phyloP scores from a whole-genome alignment of 2,888 invertebrate genomes.

The Erannis defoliaria region DNA sequence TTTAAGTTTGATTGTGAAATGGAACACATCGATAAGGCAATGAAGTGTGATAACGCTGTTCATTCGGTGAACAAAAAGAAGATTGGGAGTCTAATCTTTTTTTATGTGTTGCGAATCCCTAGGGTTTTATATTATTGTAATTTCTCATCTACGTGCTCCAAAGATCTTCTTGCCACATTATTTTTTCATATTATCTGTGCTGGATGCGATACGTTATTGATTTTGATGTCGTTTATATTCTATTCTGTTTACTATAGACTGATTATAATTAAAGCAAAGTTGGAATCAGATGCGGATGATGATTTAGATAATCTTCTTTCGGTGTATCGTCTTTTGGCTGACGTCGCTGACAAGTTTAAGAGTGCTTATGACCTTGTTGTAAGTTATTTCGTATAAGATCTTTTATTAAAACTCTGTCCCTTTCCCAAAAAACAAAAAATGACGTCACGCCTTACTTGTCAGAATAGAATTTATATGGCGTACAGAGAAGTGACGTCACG shows the following conservation, averaged over 20 bases:
- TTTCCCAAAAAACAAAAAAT: too few relatives aligned
- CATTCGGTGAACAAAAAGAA: background rate
- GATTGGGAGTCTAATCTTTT: background rate
- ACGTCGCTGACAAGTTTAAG: constrained; percentile 1
- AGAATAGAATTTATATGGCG: too few relatives aligned
- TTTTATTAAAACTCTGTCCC: too few relatives aligned
- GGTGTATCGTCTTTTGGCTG: background rate
- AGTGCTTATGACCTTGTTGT: background rate
- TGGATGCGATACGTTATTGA: background rate
- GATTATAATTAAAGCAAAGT: background rate
- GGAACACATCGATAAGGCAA: background rate
- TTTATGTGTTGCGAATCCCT: background rate
- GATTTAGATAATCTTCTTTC: background rate
- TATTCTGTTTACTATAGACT: constrained; percentile 7
- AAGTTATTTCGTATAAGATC: background rate
- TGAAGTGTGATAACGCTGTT: too few relatives aligned
- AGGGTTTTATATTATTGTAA: background rate
- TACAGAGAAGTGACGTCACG: too few relatives aligned
- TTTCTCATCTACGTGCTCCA: background rate
- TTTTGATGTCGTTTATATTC: background rate
- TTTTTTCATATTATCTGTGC: background rate
- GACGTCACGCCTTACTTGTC: too few relatives aligned
- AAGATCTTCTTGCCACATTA: background rate
- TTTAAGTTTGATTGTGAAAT: constrained; percentile 11
- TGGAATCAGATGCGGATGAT: background rate